Conservation (phyloP, 2,888 invertebrate genomes). For the Celastrina argiolus region DNA sequence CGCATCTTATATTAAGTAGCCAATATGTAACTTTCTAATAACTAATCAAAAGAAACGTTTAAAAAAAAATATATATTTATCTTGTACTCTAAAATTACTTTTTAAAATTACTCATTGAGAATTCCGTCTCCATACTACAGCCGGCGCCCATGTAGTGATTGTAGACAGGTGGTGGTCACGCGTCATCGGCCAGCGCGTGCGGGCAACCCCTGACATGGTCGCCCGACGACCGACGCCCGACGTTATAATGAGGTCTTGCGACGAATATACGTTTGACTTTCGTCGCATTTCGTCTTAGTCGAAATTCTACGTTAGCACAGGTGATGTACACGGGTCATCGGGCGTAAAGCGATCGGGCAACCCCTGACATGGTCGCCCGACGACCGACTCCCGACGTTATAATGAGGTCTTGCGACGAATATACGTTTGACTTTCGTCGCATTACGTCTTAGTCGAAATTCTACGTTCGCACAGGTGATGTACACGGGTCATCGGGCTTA, state of each 20-base stretch:
- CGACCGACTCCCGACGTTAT: background rate
- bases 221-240: background rate
- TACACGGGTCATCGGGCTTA: background rate
- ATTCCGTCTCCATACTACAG: slow-evolving; percentile 31
- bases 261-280: background rate
- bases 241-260: background rate
- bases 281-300: background rate
- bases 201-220: background rate
- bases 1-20: too few relatives aligned
- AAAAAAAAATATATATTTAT: too few relatives aligned
- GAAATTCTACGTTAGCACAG: background rate
- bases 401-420: too few relatives aligned
- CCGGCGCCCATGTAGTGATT: slow-evolving; percentile 36
- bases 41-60: too few relatives aligned
- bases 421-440: too few relatives aligned
- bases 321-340: background rate
- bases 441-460: too few relatives aligned
- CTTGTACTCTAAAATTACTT: too few relatives aligned
- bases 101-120: background rate
- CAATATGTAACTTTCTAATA: too few relatives aligned
- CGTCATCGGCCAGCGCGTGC: slow-evolving; percentile 36
- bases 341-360: background rate
- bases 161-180: slow-evolving; percentile 43
- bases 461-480: too few relatives aligned
- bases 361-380: background rate